Evolutionary conservation across 2,888 invertebrate species (phyloP).

Genomic region (Rhagophthalmus giganteus): DNA sequence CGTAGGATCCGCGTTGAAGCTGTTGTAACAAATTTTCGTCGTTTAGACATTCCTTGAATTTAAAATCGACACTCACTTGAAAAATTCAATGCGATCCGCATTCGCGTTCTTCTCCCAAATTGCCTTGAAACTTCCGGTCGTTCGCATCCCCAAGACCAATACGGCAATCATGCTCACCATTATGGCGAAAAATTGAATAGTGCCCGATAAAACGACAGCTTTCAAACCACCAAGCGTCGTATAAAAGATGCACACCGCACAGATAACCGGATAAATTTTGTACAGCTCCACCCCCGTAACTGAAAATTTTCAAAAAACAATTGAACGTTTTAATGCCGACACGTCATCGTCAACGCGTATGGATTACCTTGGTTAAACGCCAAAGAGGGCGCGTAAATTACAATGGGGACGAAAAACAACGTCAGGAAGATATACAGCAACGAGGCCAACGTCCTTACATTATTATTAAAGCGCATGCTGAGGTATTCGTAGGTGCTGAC

Average conservation of each 20-base stretch:
- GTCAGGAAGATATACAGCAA: constrained; percentile 63
- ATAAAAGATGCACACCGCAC: constrained; percentile 73
- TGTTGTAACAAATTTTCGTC: neutral
- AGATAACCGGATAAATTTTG: constrained; percentile 67
- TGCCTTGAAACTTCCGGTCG: neutral
- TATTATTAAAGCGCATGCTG: constrained; percentile 65
- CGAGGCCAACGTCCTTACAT: constrained; percentile 63
- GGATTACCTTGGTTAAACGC: constrained; percentile 71
- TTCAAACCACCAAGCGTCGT: constrained; percentile 71
- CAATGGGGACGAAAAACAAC: constrained; percentile 65
- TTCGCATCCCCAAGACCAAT: neutral
- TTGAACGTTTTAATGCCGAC: too few species aligned
- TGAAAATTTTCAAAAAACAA: too few species aligned
- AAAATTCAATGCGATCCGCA: neutral
- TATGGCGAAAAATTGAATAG: constrained; percentile 62
- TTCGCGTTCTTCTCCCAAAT: neutral
- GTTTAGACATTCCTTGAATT: neutral
- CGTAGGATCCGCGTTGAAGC: neutral
- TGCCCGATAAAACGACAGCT: constrained; percentile 68
- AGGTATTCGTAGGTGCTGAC: constrained; percentile 72
- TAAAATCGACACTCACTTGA: neutral
- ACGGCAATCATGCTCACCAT: constrained; percentile 57
- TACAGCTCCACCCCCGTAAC: constrained; percentile 59
- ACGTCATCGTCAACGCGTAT: too few species aligned
- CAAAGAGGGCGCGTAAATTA: constrained; percentile 70